A percentile compares a stretch with the other conserved stretches of the same genome.
These are phyloP conservation scores for Volucella inanis DNA, from an alignment of 2,888 invertebrate genomes.

Conservation along the genomic window DNA sequence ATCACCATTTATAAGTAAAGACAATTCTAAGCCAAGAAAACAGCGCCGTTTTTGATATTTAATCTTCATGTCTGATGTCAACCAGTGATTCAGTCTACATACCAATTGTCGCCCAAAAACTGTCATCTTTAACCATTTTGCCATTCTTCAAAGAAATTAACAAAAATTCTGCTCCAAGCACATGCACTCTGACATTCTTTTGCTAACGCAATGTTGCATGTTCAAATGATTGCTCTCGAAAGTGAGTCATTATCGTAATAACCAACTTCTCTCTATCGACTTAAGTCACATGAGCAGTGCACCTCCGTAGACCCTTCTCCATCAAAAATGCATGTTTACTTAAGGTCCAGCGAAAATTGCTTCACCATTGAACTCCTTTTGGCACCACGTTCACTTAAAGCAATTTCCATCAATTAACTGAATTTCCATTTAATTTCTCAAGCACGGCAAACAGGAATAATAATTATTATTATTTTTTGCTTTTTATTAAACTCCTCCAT, in stretches of 20 bases:
- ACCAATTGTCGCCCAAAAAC: no score
- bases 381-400: constrained; percentile 5
- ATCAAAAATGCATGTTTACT: constrained; percentile 20
- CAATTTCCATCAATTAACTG: constrained; percentile 60
- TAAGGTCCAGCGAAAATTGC: constrained; percentile 13
- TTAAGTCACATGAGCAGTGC: constrained; percentile 6
- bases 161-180: neutral
- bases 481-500: neutral
- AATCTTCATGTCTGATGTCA: no score
- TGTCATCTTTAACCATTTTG: no score
- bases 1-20: no score
- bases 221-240: constrained; percentile 38
- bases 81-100: no score
- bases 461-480: neutral
- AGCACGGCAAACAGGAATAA: constrained; percentile 19
- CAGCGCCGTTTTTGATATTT: no score
- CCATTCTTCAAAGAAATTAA: no score
- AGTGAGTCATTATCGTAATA: constrained; percentile 62
- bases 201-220: neutral
- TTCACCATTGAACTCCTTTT: constrained; percentile 19
- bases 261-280: constrained; percentile 19
- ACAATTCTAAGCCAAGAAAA: no score
- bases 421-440: constrained; percentile 32
- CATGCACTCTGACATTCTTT: neutral
- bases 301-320: neutral